Percentiles rank a stretch among this genome's conserved stretches.
Evolutionary conservation across 2,888 invertebrate genomes (phyloP).

Genomic region (Drosophila eohydei): DNA sequence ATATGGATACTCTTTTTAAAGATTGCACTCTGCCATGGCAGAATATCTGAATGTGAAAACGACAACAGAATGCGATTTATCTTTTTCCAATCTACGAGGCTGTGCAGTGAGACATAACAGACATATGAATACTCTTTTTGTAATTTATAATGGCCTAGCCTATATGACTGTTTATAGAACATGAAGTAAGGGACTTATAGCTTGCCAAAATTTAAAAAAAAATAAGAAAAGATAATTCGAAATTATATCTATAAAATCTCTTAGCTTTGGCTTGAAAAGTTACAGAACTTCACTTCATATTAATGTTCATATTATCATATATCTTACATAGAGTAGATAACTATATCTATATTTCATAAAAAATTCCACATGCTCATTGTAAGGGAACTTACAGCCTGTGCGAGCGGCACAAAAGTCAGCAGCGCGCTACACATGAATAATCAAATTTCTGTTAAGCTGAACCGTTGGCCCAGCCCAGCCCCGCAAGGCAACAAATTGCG

Average conservation of each 20-base stretch:
- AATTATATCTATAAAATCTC: too few species aligned
- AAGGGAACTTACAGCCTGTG: conserved; percentile 8
- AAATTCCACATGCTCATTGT: background rate
- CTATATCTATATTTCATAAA: too few species aligned
- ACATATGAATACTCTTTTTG: too few species aligned
- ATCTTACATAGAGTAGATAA: background rate
- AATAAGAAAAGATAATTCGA: too few species aligned
- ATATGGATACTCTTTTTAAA: conserved; percentile 13
- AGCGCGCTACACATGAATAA: conserved; percentile 57
- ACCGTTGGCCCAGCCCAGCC: conserved; percentile 7
- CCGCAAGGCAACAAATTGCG: conserved; percentile 40
- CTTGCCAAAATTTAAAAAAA: too few species aligned
- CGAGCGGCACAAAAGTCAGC: conserved; percentile 32
- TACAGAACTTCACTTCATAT: too few species aligned
- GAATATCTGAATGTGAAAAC: background rate
- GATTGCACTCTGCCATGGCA: background rate
- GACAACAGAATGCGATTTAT: too few species aligned
- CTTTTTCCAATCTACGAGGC: background rate
- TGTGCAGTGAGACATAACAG: background rate
- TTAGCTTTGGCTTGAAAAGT: too few species aligned
- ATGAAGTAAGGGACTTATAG: too few species aligned
- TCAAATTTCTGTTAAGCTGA: conserved; percentile 50
- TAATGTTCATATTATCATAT: background rate
- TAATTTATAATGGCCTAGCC: too few species aligned
- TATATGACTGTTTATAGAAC: too few species aligned